phyloP scores from a whole-genome alignment of 1,140 invertebrate species.

The Notospermus geniculatus region DNA sequence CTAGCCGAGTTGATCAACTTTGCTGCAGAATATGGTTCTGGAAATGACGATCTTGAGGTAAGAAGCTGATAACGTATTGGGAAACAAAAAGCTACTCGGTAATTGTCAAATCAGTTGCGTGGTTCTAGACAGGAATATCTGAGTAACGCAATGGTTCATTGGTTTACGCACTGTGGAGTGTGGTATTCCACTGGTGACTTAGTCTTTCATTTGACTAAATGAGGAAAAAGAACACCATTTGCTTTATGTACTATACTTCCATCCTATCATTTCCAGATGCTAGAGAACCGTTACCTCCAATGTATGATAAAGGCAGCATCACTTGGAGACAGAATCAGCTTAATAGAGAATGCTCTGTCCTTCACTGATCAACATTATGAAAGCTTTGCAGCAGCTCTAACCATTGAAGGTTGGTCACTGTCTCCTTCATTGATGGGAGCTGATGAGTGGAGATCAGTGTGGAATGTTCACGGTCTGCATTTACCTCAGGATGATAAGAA shows the following conservation, averaged over 20 bases:
- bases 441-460: conserved; percentile 42
- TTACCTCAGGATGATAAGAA: too few species aligned
- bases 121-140: conserved; percentile 21
- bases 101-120: not conserved
- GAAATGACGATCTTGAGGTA: not conserved
- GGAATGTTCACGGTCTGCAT: conserved; percentile 13
- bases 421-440: conserved; percentile 35
- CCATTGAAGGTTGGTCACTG: conserved; percentile 31
- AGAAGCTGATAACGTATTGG: not conserved
- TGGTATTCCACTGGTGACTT: conserved; percentile 7
- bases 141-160: not conserved
- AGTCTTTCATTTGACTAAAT: not conserved
- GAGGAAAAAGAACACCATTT: not conserved
- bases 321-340: not conserved
- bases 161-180: not conserved
- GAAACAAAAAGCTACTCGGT: not conserved
- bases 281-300: not conserved
- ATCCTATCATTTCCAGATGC: not conserved
- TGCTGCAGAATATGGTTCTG: conserved; percentile 5
- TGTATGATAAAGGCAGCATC: not conserved
- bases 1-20: conserved; percentile 44
- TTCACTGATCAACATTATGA: conserved; percentile 25
- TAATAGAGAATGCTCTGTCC: conserved; percentile 6
- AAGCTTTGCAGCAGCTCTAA: conserved; percentile 23
- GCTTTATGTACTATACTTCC: not conserved